These are phyloP conservation scores for Pseudochromis fuscus DNA, from an alignment of 2,797 vertebrate species.

Conservation along the genomic window DNA sequence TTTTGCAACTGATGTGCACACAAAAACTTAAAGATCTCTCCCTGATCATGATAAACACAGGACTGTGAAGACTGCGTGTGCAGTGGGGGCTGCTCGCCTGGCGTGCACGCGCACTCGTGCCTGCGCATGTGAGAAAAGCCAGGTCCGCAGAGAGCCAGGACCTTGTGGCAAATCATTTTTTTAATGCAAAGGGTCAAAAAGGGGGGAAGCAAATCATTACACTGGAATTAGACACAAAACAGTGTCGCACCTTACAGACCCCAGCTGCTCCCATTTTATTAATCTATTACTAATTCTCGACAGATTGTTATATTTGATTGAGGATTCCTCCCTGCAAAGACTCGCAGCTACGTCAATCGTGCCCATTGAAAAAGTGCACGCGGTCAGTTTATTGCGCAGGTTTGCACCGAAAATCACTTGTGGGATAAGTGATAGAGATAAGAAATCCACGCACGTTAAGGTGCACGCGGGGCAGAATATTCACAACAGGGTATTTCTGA, in stretches of 20 bases:
- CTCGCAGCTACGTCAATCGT: constrained; percentile 20
- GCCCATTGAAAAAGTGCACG: constrained; percentile 42
- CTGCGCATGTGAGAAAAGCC: constrained; percentile 1
- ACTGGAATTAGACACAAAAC: neutral
- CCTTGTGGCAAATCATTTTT: constrained; percentile 12
- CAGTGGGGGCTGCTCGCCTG: neutral
- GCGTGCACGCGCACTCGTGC: constrained; percentile 23
- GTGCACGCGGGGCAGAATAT: no score
- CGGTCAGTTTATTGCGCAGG: constrained; percentile 20
- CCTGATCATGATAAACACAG: constrained; percentile 35
- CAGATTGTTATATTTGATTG: constrained; percentile 56
- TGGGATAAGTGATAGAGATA: constrained; percentile 24
- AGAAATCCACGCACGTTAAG: no score
- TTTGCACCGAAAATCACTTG: constrained; percentile 42
- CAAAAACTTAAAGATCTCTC: constrained; percentile 35
- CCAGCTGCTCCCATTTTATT: constrained; percentile 3
- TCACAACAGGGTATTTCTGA: neutral
- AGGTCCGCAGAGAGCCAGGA: constrained; percentile 22
- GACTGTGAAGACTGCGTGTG: constrained; percentile 25
- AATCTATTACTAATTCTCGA: constrained; percentile 46
- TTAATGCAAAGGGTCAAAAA: constrained; percentile 12
- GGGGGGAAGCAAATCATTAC: constrained; percentile 1
- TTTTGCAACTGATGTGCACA: constrained; percentile 28
- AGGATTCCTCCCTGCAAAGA: constrained; percentile 41
- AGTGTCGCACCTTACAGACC: constrained; percentile 25